Base-by-base conservation (phyloP, 2,888 invertebrate species). In the Buathra laborator region DNA sequence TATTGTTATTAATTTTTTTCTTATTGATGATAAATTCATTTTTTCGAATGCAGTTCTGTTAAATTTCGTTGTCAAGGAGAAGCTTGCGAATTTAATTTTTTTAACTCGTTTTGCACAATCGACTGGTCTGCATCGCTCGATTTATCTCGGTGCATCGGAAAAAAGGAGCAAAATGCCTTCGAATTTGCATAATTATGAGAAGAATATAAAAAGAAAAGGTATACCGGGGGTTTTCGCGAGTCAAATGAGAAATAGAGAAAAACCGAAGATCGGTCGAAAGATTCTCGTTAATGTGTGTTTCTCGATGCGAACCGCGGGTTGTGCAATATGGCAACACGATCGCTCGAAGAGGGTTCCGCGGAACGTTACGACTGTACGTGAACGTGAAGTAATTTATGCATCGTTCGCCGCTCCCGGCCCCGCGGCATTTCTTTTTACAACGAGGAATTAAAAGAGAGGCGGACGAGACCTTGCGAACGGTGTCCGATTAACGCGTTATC, bases 401-500 rank as follows among this genome's bases (percentile, higher is more conserved):
- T 76, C 76, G 66, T 43, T 62, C 32, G 48, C 62, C 62, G 12
- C 62, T 48, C 62, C 16, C 48, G 32, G 48, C 32, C 43, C 66
- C 66, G 76, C 37, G 76, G 66, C 51, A 59, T 66, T 76, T 67
- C 44, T 76, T 48, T 62, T 67, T 72, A 72, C 72, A 72, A 68
- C 51, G 72, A 81, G 44, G 82, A 82, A 82, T 82, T 79, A 79
- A 48, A 79, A 43, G 66, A 62, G 77, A 75, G 72, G 75, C 76
- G 72, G 67, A 43, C 62, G 71, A 79, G 85, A 85, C 82, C 85
- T 85, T 85, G 85, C 51, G 44, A 74, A n/a, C 70, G 72, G 75
- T 79, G 75, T 85, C 85, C 74, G 78, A 82, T 85, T 82, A 67
- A 81, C 62, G 82, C 66, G 70, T 75, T 66, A 59, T 75, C 75